Percentiles rank a stretch among this genome's conserved stretches.
These are phyloP conservation scores for Laticauda laticaudata DNA, from an alignment of 2,113 vertebrate species.

Conservation along the genomic window DNA sequence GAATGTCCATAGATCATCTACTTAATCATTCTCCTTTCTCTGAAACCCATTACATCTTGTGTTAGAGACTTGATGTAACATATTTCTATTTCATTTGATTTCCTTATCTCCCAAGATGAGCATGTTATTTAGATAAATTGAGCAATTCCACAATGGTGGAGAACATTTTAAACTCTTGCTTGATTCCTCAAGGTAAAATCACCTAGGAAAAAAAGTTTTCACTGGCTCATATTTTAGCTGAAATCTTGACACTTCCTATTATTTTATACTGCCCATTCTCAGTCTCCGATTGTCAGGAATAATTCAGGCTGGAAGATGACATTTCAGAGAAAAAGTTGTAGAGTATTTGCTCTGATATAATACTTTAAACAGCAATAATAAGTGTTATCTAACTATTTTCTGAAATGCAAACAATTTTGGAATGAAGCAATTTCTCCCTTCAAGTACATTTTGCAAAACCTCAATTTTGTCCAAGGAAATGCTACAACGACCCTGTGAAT, in stretches of 20 bases:
- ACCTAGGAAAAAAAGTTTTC: neutral
- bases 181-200: conserved; percentile 24
- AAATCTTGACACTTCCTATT: conserved; percentile 21
- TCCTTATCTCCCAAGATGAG: neutral
- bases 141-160: conserved; percentile 11
- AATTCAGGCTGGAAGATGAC: conserved; percentile 1
- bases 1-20: neutral
- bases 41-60: neutral
- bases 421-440: neutral
- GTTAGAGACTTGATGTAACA: conserved; percentile 1
- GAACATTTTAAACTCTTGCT: conserved; percentile 2
- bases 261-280: conserved; percentile 15
- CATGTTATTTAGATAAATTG: conserved; percentile 27
- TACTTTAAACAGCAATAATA: conserved; percentile 19
- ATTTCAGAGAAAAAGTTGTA: neutral
- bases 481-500: neutral
- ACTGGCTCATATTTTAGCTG: conserved; percentile 8
- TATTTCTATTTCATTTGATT: conserved; percentile 22
- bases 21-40: neutral
- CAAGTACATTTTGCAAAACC: neutral
- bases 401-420: neutral
- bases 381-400: conserved; percentile 2
- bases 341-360: conserved; percentile 15
- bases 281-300: neutral
- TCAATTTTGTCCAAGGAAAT: neutral